phyloP scores from a whole-genome alignment of 2,113 vertebrate species.

The Percina caprodes region DNA sequence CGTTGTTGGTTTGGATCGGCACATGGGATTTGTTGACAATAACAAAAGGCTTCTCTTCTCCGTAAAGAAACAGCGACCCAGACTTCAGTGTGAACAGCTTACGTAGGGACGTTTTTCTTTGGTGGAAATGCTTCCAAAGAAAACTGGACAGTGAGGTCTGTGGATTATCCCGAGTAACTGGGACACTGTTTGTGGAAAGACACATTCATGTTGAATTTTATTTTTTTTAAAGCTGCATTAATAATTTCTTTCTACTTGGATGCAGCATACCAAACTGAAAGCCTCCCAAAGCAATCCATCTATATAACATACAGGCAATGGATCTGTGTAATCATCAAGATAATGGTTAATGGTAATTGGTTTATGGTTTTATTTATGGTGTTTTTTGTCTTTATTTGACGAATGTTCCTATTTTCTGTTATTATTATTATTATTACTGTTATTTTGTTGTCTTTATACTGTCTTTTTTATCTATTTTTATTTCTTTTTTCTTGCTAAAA shows the following conservation, averaged over 20 bases:
- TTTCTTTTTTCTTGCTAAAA: too few species aligned
- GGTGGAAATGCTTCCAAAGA: background rate
- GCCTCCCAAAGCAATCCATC: background rate
- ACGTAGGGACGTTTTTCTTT: background rate
- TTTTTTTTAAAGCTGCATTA: background rate
- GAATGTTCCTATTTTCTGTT: too few species aligned
- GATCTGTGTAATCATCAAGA: too few species aligned
- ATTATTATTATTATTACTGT: too few species aligned
- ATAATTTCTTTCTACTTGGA: background rate
- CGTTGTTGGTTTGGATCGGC: background rate
- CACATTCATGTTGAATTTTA: background rate
- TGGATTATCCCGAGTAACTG: background rate
- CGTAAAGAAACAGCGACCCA: slow-evolving; percentile 2
- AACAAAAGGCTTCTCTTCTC: background rate
- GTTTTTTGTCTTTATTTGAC: too few species aligned
- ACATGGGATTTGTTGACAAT: background rate
- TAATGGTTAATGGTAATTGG: too few species aligned
- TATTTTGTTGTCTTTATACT: too few species aligned
- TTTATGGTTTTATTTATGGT: too few species aligned
- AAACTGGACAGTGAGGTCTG: slow-evolving; percentile 13
- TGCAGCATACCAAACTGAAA: background rate
- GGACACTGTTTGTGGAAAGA: slow-evolving; percentile 16
- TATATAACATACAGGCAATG: too few species aligned
- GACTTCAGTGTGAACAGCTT: background rate
- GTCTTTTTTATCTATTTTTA: too few species aligned